Base-by-base conservation (phyloP, 1,140 invertebrate species). In the Colletes latitarsis region DNA sequence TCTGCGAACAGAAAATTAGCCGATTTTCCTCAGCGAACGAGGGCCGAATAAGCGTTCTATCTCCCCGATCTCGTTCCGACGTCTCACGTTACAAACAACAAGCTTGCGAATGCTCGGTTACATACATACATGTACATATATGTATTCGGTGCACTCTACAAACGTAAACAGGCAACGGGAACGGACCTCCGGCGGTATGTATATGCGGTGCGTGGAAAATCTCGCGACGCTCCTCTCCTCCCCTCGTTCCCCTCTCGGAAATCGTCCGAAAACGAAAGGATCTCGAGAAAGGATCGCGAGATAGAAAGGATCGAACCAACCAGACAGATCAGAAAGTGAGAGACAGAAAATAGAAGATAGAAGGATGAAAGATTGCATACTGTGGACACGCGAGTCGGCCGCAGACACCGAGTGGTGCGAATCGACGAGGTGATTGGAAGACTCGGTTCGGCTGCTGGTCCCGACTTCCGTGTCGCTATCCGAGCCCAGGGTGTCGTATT, bases 401-500 rank as follows among this genome's bases (percentile, higher is more conserved):
- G 90, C 92, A 90, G 92, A 92, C 85, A 91, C 90, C 90, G 92
- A 93, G 88, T 93, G 93, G 84, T 93, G 92, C 90, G 93, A 92
- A 92, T 95, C 94, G 89, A 95, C 94, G 90, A 95, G 92, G 88
- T 94, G 94, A 91, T 93, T 94, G 81, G 94, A 94, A 84, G 94
- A 94, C 90, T 95, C 94, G 79, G 94, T 93, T 91, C 93, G 88
- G 91, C 93, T 94, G 90, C 94, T 94, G 86, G 94, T 94, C 88
- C 93, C 94, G 88, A 94, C 92, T 90, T 94, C 94, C 72, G 93
- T 94, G 89, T 95, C 95, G 84, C 94, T 95, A 89, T 95, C 95
- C 82, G 94, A 95, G 87, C 94, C 95, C 80, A 95, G 92, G 86
- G 94, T 95, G 88, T 95, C 94, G 88, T 95, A 95, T 88, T 95